Evolutionary conservation across 2,797 vertebrate species (phyloP).

Genomic region (Pachyuromys duprasi): DNA sequence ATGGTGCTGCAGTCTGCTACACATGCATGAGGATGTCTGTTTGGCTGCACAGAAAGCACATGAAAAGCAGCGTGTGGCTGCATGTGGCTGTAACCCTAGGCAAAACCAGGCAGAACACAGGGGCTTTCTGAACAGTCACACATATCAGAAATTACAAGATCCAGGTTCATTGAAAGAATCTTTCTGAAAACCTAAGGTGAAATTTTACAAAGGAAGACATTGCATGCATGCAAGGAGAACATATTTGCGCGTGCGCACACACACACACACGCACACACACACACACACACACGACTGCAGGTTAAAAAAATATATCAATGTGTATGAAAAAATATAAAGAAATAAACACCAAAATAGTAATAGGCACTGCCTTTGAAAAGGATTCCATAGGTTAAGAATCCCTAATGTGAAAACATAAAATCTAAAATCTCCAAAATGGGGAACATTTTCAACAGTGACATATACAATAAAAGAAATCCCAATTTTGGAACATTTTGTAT

Average conservation of each 20-base stretch:
- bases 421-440: background rate
- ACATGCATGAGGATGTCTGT: background rate
- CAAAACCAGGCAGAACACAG: background rate
- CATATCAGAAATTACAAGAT: background rate
- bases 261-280: background rate
- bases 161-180: background rate
- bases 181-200: background rate
- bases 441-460: background rate
- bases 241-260: background rate
- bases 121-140: background rate
- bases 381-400: background rate
- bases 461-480: background rate
- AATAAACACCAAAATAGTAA: conserved; percentile 46
- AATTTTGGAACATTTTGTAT: background rate
- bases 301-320: background rate
- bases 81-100: background rate
- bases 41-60: background rate
- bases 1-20: background rate
- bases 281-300: no score
- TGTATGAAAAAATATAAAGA: background rate
- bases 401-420: background rate
- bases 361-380: conserved; percentile 10
- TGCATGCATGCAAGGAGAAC: background rate
- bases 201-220: background rate
- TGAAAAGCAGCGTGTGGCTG: background rate